Base-by-base conservation (phyloP, 1,140 invertebrate species). In the Bombus difficillimus region DNA sequence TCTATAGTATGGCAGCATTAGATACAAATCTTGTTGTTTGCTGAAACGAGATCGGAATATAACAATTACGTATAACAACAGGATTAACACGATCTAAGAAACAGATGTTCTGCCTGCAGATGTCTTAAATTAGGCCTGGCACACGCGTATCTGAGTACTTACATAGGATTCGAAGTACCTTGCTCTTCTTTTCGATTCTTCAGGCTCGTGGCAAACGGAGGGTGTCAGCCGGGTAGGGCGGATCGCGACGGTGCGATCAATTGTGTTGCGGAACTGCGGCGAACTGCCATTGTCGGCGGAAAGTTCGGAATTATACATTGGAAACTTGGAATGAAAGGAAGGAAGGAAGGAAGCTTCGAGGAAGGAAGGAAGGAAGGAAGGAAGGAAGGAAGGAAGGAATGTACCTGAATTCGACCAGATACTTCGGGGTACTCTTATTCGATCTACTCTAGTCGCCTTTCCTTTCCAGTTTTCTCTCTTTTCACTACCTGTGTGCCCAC, bases 291-390 rank as follows among this genome's bases (percentile, higher is more conserved):
- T 93, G 92, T 93, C 89, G 92, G 90, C 84, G 82, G 92, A 93
- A 93, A 93, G 91, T 93, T 92, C 90, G 92, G 92, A 94, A 94
- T 93, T 94, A 94, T 93, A 94, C 92, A 94, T 93, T 93, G 92
- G 92, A 93, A 94, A 93, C 89, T 93, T 92, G 92, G 89, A 83
- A 86, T 81, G 86, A 72, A 73, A 39, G 64, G 69, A 72, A 62
- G 83, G 37, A 59, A 74, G 82, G 57, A 73, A 71, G 78, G 68
- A 76, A 80, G 39, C 47, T 47, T 81, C 84, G 75, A 47, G 47
- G 53, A 69, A 41, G 34, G 62, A 57, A 73, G 68, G 37, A 71
- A 71, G 78, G 28, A 64, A 74, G 68, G 37, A 64, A n/a, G n/a
- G n/a, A n/a, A n/a, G 68, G 37, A 71, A 62, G 43, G 57, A 34